Conservation (phyloP, 2,797 vertebrate genomes). For the Valencia hispanica region DNA sequence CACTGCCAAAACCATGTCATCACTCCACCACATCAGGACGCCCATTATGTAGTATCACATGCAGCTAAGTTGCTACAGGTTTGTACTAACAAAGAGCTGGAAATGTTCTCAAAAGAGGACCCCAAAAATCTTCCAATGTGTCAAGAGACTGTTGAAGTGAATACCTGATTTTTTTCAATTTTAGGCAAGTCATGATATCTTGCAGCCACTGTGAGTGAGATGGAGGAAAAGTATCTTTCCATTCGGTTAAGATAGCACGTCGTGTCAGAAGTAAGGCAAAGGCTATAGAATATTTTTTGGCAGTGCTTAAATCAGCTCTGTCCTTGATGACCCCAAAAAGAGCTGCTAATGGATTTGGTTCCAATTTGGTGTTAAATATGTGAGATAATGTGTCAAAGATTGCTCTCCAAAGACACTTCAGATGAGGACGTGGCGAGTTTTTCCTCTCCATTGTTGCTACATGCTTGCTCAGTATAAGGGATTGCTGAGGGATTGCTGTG, state of each 20-base stretch:
- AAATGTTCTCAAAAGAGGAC: background rate
- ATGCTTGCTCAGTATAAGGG: too few relatives aligned
- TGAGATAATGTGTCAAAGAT: background rate
- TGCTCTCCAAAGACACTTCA: background rate
- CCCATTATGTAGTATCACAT: background rate
- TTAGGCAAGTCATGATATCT: background rate
- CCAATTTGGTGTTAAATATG: background rate
- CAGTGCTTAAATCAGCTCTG: too few relatives aligned
- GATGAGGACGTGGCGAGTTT: background rate
- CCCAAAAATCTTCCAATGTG: background rate
- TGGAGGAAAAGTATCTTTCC: background rate
- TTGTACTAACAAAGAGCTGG: background rate
- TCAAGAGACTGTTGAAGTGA: background rate
- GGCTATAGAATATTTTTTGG: background rate
- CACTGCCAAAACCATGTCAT: background rate
- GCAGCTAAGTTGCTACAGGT: background rate
- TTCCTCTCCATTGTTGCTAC: too few relatives aligned
- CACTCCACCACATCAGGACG: background rate
- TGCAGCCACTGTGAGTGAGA: background rate
- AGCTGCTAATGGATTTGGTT: background rate
- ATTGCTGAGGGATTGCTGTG: too few relatives aligned
- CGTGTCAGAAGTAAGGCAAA: background rate
- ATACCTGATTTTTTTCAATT: background rate
- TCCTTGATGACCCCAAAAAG: background rate
- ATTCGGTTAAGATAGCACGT: background rate